Conservation (phyloP, 2,888 invertebrate genomes). For the Platypus cylindrus region DNA sequence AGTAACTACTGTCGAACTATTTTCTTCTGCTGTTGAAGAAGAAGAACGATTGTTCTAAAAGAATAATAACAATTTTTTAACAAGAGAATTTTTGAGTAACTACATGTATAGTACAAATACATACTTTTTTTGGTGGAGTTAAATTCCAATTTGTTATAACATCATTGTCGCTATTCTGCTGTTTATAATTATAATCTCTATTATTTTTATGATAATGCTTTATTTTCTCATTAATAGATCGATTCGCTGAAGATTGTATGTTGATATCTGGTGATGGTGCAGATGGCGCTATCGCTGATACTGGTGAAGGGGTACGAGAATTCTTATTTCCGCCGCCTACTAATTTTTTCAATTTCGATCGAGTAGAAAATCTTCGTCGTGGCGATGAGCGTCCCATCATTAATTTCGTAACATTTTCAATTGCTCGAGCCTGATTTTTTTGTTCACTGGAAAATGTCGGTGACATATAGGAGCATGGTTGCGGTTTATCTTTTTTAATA, state of each 20-base stretch:
- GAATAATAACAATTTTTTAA: not conserved
- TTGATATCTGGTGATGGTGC: too few species aligned
- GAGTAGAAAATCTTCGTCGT: too few species aligned
- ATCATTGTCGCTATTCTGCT: not conserved
- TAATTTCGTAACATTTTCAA: slow-evolving; percentile 21
- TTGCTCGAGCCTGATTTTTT: slow-evolving; percentile 26
- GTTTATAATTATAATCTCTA: too few species aligned
- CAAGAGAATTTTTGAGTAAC: not conserved
- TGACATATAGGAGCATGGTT: slow-evolving; percentile 26
- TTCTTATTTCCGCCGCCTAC: too few species aligned
- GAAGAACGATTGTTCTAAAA: slow-evolving; percentile 14
- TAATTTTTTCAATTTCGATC: too few species aligned
- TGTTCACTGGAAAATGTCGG: slow-evolving; percentile 31
- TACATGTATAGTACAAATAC: not conserved
- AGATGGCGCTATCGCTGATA: too few species aligned
- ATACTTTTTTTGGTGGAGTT: not conserved
- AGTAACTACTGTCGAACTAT: too few species aligned
- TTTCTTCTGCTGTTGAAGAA: slow-evolving; percentile 12
- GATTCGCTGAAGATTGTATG: too few species aligned
- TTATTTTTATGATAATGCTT: too few species aligned
- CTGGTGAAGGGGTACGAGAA: too few species aligned
- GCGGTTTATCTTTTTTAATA: not conserved
- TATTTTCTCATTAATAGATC: too few species aligned
- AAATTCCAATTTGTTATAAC: not conserved
- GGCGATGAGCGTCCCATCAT: too few species aligned